Base-by-base conservation (phyloP, 2,888 invertebrate genomes). In the Cremastinae sp. region DNA sequence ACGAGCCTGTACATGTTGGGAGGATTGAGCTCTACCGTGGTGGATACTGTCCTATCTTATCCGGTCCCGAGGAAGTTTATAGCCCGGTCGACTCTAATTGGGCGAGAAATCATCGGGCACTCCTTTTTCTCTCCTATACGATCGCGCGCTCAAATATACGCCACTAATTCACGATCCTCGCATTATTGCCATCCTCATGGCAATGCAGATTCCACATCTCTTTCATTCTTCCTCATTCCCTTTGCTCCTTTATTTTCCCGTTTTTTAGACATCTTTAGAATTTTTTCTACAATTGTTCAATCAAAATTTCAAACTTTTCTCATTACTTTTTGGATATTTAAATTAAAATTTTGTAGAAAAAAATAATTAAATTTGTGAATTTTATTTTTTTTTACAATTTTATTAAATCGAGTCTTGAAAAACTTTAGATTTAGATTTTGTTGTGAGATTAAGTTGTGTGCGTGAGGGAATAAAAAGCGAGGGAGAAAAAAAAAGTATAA, bases 81-180 rank as follows among this genome's bases (percentile, higher is more conserved):
- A 88, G 88, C 87, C 87, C 85, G 85, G 88, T 87, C 88, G 87
- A 86, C 87, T 88, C 88, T 88, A 88, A 88, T 88, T 88, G 88
- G 88, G 88, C 86, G 86, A 88, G 88, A 88, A 88, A 88, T 88
- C 88, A 88, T 88, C 88, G 88, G 88, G 84, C 88, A 88, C 88
- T 88, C 88, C 88, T 88, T 88, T 87, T 81, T 80, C 80, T 83
- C 83, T 78, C 82, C 80, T 84, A 83, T 85, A 82, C 82, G 28
- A 28, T 28, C 28, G 83, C 83, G 78, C 79, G 79, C 74, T 83
- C 81, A 77, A 73, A 75, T 79, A 28, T 28, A 79, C 75, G 79
- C 81, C 83, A 86, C 86, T 86, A 88, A 88, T 88, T 87, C 86
- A 88, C 84, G 87, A 88, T 86, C 84, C 79, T 78, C 84, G 85